Base-by-base conservation (phyloP, 2,113 vertebrate species). In the Barnardius zonarius region DNA sequence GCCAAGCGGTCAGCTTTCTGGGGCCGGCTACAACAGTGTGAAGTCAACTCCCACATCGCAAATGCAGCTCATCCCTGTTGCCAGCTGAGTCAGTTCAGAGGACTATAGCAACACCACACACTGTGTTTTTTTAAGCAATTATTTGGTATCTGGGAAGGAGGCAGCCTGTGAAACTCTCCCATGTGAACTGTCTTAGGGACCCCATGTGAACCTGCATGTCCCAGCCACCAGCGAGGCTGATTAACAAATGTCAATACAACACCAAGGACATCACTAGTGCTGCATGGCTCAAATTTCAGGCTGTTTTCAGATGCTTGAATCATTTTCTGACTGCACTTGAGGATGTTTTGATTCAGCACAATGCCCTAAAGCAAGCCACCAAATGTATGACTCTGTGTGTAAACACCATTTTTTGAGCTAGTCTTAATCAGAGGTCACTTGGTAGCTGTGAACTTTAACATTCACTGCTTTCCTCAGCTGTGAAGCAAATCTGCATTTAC, bases 21-120 rank as follows among this genome's bases (percentile, higher is more conserved):
- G 49, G 33, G 4, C 35, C 48, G 25, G 33, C 37, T 15, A 68
- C 28, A 20, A 8, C 14, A 16, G 13, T 3, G 9, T 0, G 0
- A 64, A 10, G 13, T 23, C 43, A 67, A 7, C 35, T 39, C 39
- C 30, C 44, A 27, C 3, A 15, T 9, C 73, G 57, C 4, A 3
- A 74, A 67, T 2, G 41, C 19, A 66, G 78, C 44, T 70, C 31
- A 44, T 22, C 73, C 23, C 31, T 30, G 28, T 23, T 20, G 27
- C 27, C 54, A 51, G 37, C 7, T 0, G 0, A 39, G 39, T 12
- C 61, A 14, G 10, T 11, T 48, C 55, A 68, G 85, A 92, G 55
- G 17, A 20, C 17, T 23, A 57, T 30, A 83, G 41, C 22, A 52
- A 28, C 46, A 52, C 22, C 24, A n/a, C 11, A 35, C 9, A 2